Evolutionary conservation across 2,797 vertebrate species (phyloP), one percentile per base, ranked within the genome.

Genomic region (Falco cherrug): DNA sequence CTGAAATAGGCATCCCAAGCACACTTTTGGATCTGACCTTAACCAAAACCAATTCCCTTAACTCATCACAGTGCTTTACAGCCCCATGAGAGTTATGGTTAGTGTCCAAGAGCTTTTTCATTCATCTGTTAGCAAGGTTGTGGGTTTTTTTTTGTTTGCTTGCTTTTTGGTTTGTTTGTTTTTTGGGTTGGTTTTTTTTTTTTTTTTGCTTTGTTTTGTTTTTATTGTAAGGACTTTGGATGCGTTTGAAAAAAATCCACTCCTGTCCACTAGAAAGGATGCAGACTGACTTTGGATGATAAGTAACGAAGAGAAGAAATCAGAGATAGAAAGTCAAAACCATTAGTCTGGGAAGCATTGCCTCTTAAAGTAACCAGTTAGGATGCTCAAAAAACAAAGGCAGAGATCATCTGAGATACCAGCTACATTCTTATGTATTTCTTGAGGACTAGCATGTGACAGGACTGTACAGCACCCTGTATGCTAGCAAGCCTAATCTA

Each of bases 341-440:
- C 33, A 53, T 9, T 47, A 35, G 24, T 60, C 47, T 75, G 17
- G 10, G 51, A 89, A 61, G 14, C 20, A 39, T 39, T 37, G 29
- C 10, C 16, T 80, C 31, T 59, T 67, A 25, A 68, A 48, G 14
- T 20, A 50, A 13, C 7, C 7, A 8, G 17, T 37, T 78, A 31
- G 8, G 33, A 33, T 13, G 18, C 8, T 56, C 20, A n/a, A 33
- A 17, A 85, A 79, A 70, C 0, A 0, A 61, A 70, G 35, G 7
- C 7, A 57, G 47, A 53, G 39, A 39, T 83, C 48, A 43, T 24
- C 7, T 57, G 53, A 83, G 18, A 61, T 43, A 67, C 5, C 6
- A 17, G 10, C 14, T 43, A 53, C 75, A 53, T 57, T 48, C 15
- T 70, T 39, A 28, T 5, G 4, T 26, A 35, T 53, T 68, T 69